Conservation (phyloP, 2,888 invertebrate genomes). For the Podabrus alpinus region DNA sequence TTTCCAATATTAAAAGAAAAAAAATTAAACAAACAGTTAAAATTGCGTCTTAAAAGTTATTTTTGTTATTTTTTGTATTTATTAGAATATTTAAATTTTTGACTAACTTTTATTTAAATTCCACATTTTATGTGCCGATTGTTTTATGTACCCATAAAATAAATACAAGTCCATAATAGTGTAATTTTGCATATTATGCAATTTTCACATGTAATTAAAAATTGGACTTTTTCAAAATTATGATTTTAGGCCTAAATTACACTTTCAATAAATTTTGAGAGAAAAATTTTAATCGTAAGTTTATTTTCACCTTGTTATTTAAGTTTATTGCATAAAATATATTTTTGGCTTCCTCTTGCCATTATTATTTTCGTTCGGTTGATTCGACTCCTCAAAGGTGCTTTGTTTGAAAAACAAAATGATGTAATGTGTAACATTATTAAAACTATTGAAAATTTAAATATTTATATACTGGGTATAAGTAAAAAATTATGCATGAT, state of each 20-base stretch:
- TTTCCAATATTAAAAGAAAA: neutral
- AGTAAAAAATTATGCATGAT: constrained; percentile 2
- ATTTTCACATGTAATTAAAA: neutral
- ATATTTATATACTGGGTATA: neutral
- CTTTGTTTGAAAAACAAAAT: neutral
- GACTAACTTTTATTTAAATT: neutral
- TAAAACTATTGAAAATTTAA: neutral
- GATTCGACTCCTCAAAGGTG: neutral
- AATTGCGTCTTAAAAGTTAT: neutral
- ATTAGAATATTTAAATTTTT: neutral
- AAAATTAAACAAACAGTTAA: neutral
- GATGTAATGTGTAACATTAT: neutral
- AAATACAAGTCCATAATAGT: neutral
- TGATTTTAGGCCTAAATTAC: neutral
- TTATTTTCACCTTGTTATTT: neutral
- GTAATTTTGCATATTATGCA: neutral
- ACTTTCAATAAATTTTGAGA: neutral
- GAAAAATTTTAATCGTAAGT: neutral
- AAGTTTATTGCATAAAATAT: neutral
- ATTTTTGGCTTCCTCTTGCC: neutral
- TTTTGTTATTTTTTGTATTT: neutral
- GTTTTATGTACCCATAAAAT: neutral
- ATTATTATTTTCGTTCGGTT: neutral
- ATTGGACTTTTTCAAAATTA: neutral
- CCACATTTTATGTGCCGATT: neutral